These are phyloP conservation scores for Lamellibrachia luymesi DNA, from an alignment of 1,140 invertebrate species.

Conservation along the genomic window DNA sequence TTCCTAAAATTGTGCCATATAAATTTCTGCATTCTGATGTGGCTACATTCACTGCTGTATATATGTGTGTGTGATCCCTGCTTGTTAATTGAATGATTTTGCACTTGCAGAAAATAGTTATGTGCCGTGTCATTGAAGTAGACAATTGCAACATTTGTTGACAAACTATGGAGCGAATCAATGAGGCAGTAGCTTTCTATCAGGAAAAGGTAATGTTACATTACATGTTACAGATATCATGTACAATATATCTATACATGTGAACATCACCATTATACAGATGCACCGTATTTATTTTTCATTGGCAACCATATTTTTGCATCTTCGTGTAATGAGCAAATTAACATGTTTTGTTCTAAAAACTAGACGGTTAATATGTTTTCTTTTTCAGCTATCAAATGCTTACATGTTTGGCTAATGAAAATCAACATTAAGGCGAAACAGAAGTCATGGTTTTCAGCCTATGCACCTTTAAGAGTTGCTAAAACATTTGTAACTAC, in stretches of 20 bases:
- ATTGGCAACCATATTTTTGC: not conserved
- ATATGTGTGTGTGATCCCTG: not conserved
- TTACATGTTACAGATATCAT: not conserved
- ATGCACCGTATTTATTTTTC: too few relatives aligned
- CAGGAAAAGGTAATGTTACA: constrained; percentile 11
- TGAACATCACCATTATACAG: too few relatives aligned
- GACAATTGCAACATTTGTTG: not conserved
- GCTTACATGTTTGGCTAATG: too few relatives aligned
- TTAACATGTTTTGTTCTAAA: not conserved
- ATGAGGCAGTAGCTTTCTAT: constrained; percentile 6
- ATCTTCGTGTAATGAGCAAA: too few relatives aligned
- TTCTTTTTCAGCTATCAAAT: too few relatives aligned
- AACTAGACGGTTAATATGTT: too few relatives aligned
- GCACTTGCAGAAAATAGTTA: not conserved
- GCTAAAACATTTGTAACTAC: too few relatives aligned
- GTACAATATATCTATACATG: not conserved
- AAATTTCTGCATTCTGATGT: not conserved
- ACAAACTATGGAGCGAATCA: not conserved
- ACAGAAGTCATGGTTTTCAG: too few relatives aligned
- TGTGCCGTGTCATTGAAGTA: not conserved
- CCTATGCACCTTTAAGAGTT: too few relatives aligned
- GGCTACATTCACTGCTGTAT: not conserved
- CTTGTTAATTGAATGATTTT: not conserved
- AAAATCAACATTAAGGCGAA: too few relatives aligned
- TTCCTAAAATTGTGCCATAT: not conserved